Percentiles rank a stretch among this genome's conserved stretches.
phyloP scores from a whole-genome alignment of 2,888 invertebrate genomes.

The Mystacides longicornis region DNA sequence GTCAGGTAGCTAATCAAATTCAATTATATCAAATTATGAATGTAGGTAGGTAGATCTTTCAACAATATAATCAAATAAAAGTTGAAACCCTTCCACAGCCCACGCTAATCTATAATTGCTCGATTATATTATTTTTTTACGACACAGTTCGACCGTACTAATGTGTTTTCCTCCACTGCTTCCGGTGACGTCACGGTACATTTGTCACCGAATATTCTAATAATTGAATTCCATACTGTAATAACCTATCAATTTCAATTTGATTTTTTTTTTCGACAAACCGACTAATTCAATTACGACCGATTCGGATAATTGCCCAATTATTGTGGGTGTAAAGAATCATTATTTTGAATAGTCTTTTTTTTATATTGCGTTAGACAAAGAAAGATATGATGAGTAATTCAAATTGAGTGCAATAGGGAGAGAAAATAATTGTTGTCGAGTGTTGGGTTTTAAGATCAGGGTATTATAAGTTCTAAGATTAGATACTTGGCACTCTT shows the following conservation, averaged over 20 bases:
- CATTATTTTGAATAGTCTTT: too few relatives aligned
- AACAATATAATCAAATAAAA: background rate
- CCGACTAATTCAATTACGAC: background rate
- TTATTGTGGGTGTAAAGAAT: too few relatives aligned
- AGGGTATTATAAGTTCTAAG: too few relatives aligned
- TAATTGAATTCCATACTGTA: conserved; percentile 10
- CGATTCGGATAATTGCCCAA: background rate
- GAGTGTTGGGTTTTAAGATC: too few relatives aligned
- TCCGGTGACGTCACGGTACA: conserved; percentile 11
- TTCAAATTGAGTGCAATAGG: too few relatives aligned
- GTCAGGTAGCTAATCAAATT: too few relatives aligned
- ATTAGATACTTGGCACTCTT: too few relatives aligned
- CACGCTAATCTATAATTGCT: conserved; percentile 2
- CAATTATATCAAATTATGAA: too few relatives aligned
- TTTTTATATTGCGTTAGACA: too few relatives aligned
- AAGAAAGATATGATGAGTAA: too few relatives aligned
- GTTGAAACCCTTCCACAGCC: background rate
- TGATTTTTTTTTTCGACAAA: background rate
- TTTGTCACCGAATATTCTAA: conserved; percentile 5
- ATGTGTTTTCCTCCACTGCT: background rate
- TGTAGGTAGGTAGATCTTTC: background rate
- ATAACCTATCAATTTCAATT: background rate
- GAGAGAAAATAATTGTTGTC: too few relatives aligned
- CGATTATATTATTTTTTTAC: conserved; percentile 6
- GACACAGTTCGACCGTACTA: too few relatives aligned